phyloP scores from a whole-genome alignment of 1,140 invertebrate genomes.

The Nasonia vitripennis region DNA sequence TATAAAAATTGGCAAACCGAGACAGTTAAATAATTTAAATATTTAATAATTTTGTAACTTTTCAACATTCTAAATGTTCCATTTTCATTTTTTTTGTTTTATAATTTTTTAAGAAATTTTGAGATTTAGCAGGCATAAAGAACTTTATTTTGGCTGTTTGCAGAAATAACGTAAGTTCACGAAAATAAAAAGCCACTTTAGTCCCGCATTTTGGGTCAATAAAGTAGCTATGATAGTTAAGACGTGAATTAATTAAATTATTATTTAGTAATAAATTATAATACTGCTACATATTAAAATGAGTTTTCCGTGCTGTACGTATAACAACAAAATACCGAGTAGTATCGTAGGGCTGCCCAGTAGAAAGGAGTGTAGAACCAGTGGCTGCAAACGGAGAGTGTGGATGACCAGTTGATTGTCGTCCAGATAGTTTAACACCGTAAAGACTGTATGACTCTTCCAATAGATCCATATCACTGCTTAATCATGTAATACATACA shows the following conservation, averaged over 20 bases:
- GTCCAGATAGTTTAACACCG: slow-evolving; percentile 82
- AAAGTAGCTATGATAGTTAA: no score
- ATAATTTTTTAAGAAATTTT: no score
- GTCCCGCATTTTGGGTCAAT: no score
- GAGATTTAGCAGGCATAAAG: no score
- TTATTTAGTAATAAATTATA: not conserved
- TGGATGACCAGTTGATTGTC: slow-evolving; percentile 76
- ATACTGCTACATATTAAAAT: not conserved
- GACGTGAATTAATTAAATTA: not conserved
- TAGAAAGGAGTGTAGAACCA: slow-evolving; percentile 74
- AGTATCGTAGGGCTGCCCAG: slow-evolving; percentile 76
- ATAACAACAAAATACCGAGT: slow-evolving; percentile 71
- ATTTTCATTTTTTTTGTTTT: no score
- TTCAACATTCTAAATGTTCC: no score
- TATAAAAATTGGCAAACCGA: no score
- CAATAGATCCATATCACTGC: slow-evolving; percentile 83
- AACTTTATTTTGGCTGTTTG: no score
- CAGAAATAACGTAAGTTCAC: no score
- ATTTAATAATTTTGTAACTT: no score
- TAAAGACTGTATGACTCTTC: slow-evolving; percentile 88
- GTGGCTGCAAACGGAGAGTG: slow-evolving; percentile 73
- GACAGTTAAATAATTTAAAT: no score
- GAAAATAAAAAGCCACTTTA: no score
- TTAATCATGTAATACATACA: slow-evolving; percentile 70
- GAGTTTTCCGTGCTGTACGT: not conserved